Evolutionary conservation across 2,797 vertebrate species (phyloP).

Genomic region (Lates japonicus): DNA sequence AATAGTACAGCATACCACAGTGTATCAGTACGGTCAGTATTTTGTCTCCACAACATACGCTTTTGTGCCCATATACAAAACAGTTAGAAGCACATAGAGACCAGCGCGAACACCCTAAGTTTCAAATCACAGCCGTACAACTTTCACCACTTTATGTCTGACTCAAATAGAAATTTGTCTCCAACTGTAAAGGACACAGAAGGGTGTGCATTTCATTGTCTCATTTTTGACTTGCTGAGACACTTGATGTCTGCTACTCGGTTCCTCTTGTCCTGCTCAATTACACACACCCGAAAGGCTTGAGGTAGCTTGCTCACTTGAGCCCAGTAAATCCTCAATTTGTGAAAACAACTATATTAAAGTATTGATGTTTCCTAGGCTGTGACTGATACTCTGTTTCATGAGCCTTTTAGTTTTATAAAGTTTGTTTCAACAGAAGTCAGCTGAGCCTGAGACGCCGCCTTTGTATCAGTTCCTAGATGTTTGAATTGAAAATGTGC

Average conservation of each 20-base stretch:
- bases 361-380: slow-evolving; percentile 33
- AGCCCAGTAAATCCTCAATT: slow-evolving; percentile 41
- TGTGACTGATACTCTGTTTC: slow-evolving; percentile 30
- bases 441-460: background rate
- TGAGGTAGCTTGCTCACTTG: slow-evolving; percentile 43
- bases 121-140: slow-evolving; percentile 56
- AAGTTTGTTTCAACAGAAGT: slow-evolving; percentile 18
- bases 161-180: slow-evolving; percentile 65
- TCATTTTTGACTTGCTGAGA: slow-evolving; percentile 57
- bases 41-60: background rate
- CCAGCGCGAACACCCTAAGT: slow-evolving; percentile 45
- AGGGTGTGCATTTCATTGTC: slow-evolving; percentile 60
- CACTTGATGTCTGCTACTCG: slow-evolving; percentile 64
- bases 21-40: background rate
- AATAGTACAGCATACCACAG: background rate
- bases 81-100: background rate
- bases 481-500: background rate
- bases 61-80: slow-evolving; percentile 4
- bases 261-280: slow-evolving; percentile 71
- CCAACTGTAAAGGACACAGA: slow-evolving; percentile 57
- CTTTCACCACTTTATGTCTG: slow-evolving; percentile 57
- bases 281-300: slow-evolving; percentile 64
- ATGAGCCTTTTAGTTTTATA: background rate
- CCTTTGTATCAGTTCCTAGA: background rate
- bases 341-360: slow-evolving; percentile 57